Conservation (phyloP, 1,140 invertebrate species). For the Rhyacophila brunnea region DNA sequence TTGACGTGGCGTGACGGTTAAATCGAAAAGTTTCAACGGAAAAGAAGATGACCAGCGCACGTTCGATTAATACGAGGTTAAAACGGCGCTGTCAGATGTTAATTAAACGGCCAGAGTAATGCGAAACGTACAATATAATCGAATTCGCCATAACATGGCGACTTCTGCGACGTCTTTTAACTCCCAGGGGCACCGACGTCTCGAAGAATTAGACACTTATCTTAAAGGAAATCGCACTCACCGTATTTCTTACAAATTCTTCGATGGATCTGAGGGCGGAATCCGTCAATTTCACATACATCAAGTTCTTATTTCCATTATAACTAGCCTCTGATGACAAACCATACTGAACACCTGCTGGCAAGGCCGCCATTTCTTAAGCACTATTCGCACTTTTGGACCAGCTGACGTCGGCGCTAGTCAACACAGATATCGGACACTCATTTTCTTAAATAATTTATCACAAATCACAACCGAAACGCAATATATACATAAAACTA, state of each 20-base stretch:
- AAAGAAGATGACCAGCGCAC: not conserved
- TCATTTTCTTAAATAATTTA: conserved; percentile 54
- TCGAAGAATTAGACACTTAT: not conserved
- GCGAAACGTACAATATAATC: conserved; percentile 13
- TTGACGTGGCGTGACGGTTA: conserved; percentile 23
- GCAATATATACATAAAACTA: conserved; percentile 49
- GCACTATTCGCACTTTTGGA: conserved; percentile 55
- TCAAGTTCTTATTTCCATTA: conserved; percentile 83
- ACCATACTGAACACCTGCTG: conserved; percentile 92
- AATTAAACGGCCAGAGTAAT: conserved; percentile 10
- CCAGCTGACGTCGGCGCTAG: conserved; percentile 57
- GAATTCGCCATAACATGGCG: conserved; percentile 27
- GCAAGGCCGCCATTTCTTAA: conserved; percentile 87
- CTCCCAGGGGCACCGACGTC: conserved; percentile 12
- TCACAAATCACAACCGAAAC: conserved; percentile 58
- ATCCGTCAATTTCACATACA: conserved; percentile 94
- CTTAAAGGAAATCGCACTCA: conserved; percentile 55
- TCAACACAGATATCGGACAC: conserved; percentile 56
- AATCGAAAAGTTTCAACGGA: conserved; percentile 5
- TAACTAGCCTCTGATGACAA: conserved; percentile 85
- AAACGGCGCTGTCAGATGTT: conserved; percentile 3
- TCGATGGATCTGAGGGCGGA: conserved; percentile 88
- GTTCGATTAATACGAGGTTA: not conserved
- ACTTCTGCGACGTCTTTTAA: conserved; percentile 14
- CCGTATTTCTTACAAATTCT: conserved; percentile 82